Conservation (phyloP, 2,113 vertebrate genomes). For the Maylandia zebra region DNA sequence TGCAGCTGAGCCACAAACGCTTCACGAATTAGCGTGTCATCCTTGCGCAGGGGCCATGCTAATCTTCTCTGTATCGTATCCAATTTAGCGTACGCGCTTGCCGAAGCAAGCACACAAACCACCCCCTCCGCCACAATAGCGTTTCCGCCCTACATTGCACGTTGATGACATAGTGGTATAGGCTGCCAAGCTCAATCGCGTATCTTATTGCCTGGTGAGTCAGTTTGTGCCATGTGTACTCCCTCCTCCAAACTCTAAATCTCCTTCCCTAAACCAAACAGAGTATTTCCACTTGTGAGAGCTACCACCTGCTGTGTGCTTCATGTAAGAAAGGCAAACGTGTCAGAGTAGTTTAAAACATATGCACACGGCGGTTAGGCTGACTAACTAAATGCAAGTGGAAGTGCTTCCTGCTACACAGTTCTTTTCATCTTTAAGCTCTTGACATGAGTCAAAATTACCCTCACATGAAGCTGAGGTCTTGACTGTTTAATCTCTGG, state of each 20-base stretch:
- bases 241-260: background rate
- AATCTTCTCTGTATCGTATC: too few relatives aligned
- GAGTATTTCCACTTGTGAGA: background rate
- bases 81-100: too few relatives aligned
- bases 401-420: background rate
- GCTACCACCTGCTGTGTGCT: background rate
- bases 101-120: background rate
- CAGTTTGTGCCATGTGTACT: background rate
- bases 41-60: too few relatives aligned
- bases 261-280: background rate
- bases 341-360: background rate
- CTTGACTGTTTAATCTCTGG: background rate
- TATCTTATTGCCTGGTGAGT: background rate
- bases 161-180: background rate
- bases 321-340: background rate
- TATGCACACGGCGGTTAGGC: background rate
- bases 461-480: background rate
- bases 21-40: too few relatives aligned
- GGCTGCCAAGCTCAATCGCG: background rate
- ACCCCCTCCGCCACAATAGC: background rate
- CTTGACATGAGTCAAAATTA: background rate
- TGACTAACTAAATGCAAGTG: background rate
- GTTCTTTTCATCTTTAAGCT: background rate
- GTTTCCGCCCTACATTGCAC: background rate
- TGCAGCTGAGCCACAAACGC: background rate